phyloP scores from a whole-genome alignment of 2,797 vertebrate genomes.

The Hippocampus kuda region DNA sequence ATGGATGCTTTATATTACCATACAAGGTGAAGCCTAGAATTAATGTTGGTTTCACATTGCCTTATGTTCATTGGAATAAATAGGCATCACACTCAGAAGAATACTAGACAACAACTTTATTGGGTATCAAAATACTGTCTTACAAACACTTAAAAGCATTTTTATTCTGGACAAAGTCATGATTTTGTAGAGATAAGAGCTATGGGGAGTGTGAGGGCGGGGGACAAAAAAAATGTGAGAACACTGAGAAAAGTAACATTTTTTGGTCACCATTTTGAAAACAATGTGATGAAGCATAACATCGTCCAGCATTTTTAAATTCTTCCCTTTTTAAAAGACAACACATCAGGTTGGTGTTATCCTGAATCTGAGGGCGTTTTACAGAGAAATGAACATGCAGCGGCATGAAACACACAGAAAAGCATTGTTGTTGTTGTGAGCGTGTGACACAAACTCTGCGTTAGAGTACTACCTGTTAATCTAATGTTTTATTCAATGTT shows the following conservation, averaged over 20 bases:
- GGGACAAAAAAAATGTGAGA: conserved; percentile 27
- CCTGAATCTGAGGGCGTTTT: background rate
- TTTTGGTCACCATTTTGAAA: conserved; percentile 34
- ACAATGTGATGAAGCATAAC: conserved; percentile 16
- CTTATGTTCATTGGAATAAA: background rate
- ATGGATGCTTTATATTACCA: background rate
- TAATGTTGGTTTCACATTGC: no score
- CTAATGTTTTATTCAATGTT: background rate
- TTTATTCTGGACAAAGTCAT: conserved; percentile 45
- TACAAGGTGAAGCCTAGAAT: background rate
- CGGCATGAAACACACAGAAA: conserved; percentile 18
- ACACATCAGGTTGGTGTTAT: background rate
- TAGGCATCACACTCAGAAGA: conserved; percentile 53
- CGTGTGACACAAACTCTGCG: conserved; percentile 11
- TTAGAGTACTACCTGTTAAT: conserved; percentile 12
- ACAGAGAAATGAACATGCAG: conserved; percentile 11
- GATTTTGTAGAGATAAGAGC: conserved; percentile 44
- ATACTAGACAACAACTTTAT: conserved; percentile 72
- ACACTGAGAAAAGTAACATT: conserved; percentile 40
- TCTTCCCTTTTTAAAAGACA: conserved; percentile 13
- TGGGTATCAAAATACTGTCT: conserved; percentile 77
- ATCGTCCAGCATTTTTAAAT: conserved; percentile 23
- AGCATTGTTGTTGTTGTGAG: conserved; percentile 14
- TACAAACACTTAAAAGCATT: conserved; percentile 61
- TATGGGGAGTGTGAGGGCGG: conserved; percentile 2